A percentile compares a stretch with the other conserved stretches of the same genome.
Evolutionary conservation across 1,140 invertebrate genomes (phyloP).

Genomic region (Pseudomyrmex concolor): DNA sequence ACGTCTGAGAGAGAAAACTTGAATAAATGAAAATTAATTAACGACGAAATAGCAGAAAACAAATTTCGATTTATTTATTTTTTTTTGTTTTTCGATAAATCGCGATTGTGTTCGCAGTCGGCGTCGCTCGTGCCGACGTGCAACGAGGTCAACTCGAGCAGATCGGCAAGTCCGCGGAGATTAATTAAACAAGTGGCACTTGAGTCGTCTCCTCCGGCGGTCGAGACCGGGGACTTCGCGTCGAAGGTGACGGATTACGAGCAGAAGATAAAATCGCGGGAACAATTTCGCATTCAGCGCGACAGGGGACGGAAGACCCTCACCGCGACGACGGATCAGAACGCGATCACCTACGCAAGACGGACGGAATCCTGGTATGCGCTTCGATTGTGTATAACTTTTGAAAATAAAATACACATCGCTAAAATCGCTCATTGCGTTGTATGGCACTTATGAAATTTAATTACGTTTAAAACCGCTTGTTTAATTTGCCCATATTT

Average conservation of each 20-base stretch:
- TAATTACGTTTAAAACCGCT: not conserved
- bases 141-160: constrained; percentile 77
- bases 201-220: constrained; percentile 79
- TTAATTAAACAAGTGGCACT: constrained; percentile 82
- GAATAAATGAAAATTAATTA: constrained; percentile 20
- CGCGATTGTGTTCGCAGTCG: constrained; percentile 56
- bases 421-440: constrained; percentile 20
- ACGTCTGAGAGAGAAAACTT: no score
- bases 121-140: constrained; percentile 71
- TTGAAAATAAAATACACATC: not conserved
- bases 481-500: not conserved
- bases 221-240: constrained; percentile 77
- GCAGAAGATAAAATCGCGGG: constrained; percentile 73
- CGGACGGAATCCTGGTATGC: constrained; percentile 79
- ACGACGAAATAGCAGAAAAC: not conserved
- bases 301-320: constrained; percentile 75
- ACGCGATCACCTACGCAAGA: constrained; percentile 68
- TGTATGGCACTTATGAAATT: constrained; percentile 35
- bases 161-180: constrained; percentile 80
- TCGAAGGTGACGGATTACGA: constrained; percentile 76
- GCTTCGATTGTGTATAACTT: not conserved
- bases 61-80: not conserved
- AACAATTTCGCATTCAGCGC: constrained; percentile 76
- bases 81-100: not conserved
- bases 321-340: constrained; percentile 64